Evolutionary conservation across 1,140 invertebrate genomes (phyloP).

Genomic region (Brachionus rubens): DNA sequence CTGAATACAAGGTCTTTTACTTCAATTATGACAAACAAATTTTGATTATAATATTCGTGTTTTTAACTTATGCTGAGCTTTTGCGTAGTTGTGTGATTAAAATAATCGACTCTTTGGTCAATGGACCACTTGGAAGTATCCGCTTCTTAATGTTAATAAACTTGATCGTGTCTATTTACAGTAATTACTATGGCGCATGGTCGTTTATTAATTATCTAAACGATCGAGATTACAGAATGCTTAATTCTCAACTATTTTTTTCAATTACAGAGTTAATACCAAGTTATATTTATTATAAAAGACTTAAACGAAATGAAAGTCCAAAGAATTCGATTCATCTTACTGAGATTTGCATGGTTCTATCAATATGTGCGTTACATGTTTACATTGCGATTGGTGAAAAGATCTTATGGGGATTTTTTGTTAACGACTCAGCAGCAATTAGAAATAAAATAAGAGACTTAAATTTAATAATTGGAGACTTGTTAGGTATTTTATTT

Average conservation of each 20-base stretch:
- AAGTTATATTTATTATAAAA: conserved; percentile 11
- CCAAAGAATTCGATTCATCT: background rate
- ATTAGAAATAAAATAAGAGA: conserved; percentile 25
- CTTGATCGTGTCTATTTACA: conserved; percentile 27
- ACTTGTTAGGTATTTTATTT: background rate
- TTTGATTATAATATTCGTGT: conserved; percentile 31
- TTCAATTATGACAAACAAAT: conserved; percentile 18
- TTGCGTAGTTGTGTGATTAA: background rate
- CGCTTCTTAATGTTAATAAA: background rate
- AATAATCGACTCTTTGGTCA: background rate
- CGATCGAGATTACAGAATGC: conserved; percentile 43
- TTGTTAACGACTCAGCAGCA: background rate
- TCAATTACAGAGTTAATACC: background rate
- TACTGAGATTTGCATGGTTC: background rate
- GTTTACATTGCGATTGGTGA: conserved; percentile 12
- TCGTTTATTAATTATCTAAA: conserved; percentile 30
- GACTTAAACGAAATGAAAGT: background rate
- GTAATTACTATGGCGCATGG: conserved; percentile 32
- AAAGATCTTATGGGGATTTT: conserved; percentile 46
- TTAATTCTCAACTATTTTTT: conserved; percentile 37
- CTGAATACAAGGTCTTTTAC: conserved; percentile 32
- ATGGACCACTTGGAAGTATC: background rate
- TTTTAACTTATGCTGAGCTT: background rate
- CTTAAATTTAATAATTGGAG: conserved; percentile 32
- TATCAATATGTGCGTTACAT: conserved; percentile 7